Percentiles rank a stretch among this genome's conserved stretches.
Evolutionary conservation across 2,797 vertebrate species (phyloP).

Genomic region (Gallinago solitaria): DNA sequence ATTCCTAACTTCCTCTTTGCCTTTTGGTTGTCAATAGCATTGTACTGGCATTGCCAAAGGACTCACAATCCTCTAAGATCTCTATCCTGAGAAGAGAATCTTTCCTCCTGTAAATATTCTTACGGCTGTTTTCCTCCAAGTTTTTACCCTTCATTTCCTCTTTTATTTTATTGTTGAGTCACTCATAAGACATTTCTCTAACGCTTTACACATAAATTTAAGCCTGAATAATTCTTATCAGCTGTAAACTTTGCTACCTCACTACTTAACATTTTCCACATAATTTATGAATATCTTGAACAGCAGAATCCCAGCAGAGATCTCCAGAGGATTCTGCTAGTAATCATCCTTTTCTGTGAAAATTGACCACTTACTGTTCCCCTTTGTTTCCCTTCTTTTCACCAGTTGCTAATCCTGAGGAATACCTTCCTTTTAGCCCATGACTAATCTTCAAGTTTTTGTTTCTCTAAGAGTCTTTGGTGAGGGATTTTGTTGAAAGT

Average conservation of each 20-base stretch:
- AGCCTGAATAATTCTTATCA: background rate
- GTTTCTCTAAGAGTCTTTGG: conserved; percentile 45
- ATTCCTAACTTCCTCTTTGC: background rate
- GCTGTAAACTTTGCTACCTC: background rate
- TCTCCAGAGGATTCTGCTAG: conserved; percentile 18
- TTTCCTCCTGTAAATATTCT: background rate
- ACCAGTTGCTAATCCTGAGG: conserved; percentile 50
- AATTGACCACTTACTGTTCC: conserved; percentile 33
- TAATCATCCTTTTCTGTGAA: conserved; percentile 44
- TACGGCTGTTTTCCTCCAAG: background rate
- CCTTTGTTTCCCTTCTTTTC: conserved; percentile 49
- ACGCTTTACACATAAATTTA: background rate
- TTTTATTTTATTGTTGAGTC: background rate
- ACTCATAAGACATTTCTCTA: background rate
- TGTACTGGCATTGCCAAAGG: background rate
- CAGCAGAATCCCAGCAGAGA: background rate
- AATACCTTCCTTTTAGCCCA: conserved; percentile 50
- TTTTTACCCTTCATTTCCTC: background rate
- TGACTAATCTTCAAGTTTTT: conserved; percentile 63
- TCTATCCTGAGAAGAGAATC: background rate
- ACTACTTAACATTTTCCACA: background rate
- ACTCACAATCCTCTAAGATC: background rate
- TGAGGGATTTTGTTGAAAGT: conserved; percentile 44
- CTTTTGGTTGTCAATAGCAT: background rate
- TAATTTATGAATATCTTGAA: background rate